Base-by-base conservation (phyloP, 2,797 vertebrate species). In the Sternarchorhynchus goeldii region DNA sequence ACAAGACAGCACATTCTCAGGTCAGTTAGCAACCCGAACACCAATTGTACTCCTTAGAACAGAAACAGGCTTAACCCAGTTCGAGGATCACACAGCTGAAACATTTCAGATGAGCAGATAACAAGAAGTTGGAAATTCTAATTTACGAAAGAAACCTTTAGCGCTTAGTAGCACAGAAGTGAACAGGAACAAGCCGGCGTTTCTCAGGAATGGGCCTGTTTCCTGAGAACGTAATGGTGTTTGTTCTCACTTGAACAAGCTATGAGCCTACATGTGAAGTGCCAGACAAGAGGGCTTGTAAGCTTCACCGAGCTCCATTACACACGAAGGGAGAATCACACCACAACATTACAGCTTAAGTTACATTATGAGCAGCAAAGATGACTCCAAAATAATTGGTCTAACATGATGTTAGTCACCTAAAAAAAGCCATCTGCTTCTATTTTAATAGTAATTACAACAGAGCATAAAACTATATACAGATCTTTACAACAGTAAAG, bases 51-150 rank as follows among this genome's bases (percentile, higher is more conserved):
- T 66, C n/a, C 3, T 10, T 2, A 21, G 14, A 21, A 21, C 4
- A 20, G 14, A 41, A 41, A 10, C 39, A 1, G 25, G 1, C 63
- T 45, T 45, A 16, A 34, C 14, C 16, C 2, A 34, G 41, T 12
- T 29, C 65, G 12, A 45, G n/a, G 5, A 21, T 45, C 5, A 20
- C 20, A 20, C 7, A 21, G 20, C 39, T 67, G 36, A 45, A 14
- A 34, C 21, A 32, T 50, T 50, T 16, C 4, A 36, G 16, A 8
- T 10, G 41, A 41, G 17, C 63, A 14, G 4, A 64, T 16, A 4
- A 66, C 25, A 73, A 63, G 62, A 73, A 78, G 21, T 29, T n/a
- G 67, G 29, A 70, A 56, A n/a, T 71, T 71, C 31, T 57, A 36
- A 18, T 6, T 18, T 18, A 55, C 50, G 56, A 12, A 34, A 71